Evolutionary conservation across 1,140 invertebrate genomes (phyloP), one percentile per base, ranked within the genome.

Genomic region (Vanessa atalanta): DNA sequence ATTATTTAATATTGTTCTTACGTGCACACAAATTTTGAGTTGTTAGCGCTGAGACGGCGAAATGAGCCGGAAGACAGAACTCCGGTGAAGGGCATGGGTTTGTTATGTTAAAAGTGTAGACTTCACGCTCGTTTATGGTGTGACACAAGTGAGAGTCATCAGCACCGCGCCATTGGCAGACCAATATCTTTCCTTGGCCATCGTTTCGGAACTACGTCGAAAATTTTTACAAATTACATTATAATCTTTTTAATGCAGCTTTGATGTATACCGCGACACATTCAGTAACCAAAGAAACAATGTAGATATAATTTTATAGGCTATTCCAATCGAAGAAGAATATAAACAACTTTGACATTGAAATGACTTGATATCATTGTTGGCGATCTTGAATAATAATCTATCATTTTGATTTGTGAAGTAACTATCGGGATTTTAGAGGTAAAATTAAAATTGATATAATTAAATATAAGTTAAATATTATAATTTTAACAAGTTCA

Each of bases 81-180:
- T 90, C 84, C 2, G 83, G 79, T 0, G 89, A 88, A 43, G 88
- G 79, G 69, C 90, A 92, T 0, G 90, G 90, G 1, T 77, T 73
- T 8, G 88, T 88, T 15, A 91, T 43, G 65, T 93, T 93, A 63
- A 91, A 90, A 0, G 65, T 77, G 60, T 84, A 83, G 0, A 66
- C 55, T n/a, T 80, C 85, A 48, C 89, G 75, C 61, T 90, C 88
- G 7, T 51, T 63, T 8, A 93, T 73, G 0, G 80, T 81, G 37
- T 87, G 89, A 67, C 91, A 93, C 13, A 63, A 78, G 71, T 84
- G 88, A 6, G 88, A 84, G 1, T 77, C 75, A 23, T 91, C 89
- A 12, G 85, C 87, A 6, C 90, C 90, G 0, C 89, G 88, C 86
- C 88, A 90, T 73, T 70, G 77, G 55, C 90, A 93, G 12, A 88